Evolutionary conservation across 2,888 invertebrate genomes (phyloP), one percentile per base, ranked within the genome.

Genomic region (Trachelus stipa): DNA sequence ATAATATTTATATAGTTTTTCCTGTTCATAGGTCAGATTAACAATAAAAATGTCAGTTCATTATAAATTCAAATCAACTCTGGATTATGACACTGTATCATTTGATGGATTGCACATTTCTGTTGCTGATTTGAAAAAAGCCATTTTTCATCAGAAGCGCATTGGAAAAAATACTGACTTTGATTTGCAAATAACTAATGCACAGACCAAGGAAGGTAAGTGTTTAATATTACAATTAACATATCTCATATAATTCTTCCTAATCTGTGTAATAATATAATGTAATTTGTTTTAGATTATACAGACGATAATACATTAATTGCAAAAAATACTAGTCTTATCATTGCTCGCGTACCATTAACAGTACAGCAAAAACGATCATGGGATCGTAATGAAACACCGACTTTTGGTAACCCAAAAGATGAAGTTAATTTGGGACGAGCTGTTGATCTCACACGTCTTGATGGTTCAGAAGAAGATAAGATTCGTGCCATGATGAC

Each of bases 401-500:
- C 87, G 69, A 78, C 87, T 0, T 88, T 88, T 79, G 88, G 87
- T 37, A 90, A 87, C 78, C 84, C 88, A 37, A 90, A 90, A 82
- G 91, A 91, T 80, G 89, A 91, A 82, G 76, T 86, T 23, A 88
- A 85, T 81, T 83, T 91, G 78, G 90, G 94, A 73, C 94, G 95
- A 87, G 93, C 95, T 83, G 95, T 97, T 77, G 98, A 98, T 93
- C 92, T 98, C 85, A 95, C 97, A 73, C 96, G 95, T 92, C 95
- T 98, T 92, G 97, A 98, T 93, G 97, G 97, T 82, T 96, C 97
- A 76, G 99, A 99, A 93, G 98, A 98, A 90, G 99, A 99, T 90
- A 99, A 99, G 93, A 98, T 99, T 87, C 96, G 96, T 91, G 98
- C 98, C 81, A 98, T 99, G 97, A 98, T 99, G 95, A 95, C 96